Evolutionary conservation across 2,113 vertebrate species (phyloP).

Genomic region (Python bivittatus): DNA sequence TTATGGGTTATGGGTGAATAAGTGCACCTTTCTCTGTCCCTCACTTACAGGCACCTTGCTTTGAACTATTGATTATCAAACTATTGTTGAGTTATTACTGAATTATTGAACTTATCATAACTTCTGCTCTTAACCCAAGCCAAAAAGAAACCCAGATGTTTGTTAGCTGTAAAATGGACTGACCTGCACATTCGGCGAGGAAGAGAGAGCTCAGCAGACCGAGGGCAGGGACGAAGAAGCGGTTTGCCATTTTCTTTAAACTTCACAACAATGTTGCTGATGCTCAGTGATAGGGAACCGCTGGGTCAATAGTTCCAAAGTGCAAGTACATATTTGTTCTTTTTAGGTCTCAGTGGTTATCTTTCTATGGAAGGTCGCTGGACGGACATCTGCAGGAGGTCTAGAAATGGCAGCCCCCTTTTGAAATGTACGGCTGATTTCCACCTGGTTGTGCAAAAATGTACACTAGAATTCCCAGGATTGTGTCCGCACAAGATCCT

Average conservation of each 20-base stretch:
- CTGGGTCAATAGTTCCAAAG: slow-evolving; percentile 74
- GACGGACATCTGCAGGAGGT: slow-evolving; percentile 6
- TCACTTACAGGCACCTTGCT: background rate
- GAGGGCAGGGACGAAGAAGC: slow-evolving; percentile 44
- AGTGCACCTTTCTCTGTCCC: background rate
- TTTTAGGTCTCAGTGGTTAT: slow-evolving; percentile 42
- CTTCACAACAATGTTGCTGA: slow-evolving; percentile 17
- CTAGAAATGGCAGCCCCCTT: background rate
- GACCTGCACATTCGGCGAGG: slow-evolving; percentile 68
- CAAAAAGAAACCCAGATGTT: slow-evolving; percentile 12
- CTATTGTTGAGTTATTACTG: too few relatives aligned
- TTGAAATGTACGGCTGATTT: background rate
- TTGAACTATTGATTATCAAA: background rate
- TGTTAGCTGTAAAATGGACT: slow-evolving; percentile 43
- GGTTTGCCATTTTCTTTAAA: slow-evolving; percentile 69
- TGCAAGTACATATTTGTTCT: slow-evolving; percentile 66
- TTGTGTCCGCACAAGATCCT: background rate
- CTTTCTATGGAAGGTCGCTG: slow-evolving; percentile 43
- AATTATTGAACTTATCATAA: too few relatives aligned
- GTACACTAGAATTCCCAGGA: background rate
- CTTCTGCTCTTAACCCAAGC: background rate
- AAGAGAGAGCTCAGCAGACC: slow-evolving; percentile 71
- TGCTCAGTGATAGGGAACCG: slow-evolving; percentile 18
- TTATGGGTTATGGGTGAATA: background rate
- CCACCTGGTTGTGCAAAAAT: background rate